Conservation (phyloP, 2,797 vertebrate genomes). For the Natrix natrix region DNA sequence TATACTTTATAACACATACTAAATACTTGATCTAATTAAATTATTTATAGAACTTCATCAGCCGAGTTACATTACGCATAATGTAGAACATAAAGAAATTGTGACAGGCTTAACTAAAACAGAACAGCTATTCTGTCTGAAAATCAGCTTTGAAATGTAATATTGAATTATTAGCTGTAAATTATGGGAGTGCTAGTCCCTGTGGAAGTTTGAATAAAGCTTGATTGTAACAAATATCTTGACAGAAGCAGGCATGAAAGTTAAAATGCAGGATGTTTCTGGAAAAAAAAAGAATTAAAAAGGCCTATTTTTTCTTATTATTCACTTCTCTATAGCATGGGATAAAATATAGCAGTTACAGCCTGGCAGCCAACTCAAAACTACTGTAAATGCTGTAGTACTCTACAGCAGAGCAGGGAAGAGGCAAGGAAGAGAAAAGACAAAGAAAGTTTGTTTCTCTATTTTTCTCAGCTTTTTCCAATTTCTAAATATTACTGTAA, state of each 20-base stretch:
- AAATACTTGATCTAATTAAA: not conserved
- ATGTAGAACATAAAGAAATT: not conserved
- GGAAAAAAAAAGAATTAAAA: not conserved
- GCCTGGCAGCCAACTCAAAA: not conserved
- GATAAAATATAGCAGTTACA: not conserved
- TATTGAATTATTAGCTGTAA: not conserved
- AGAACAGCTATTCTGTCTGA: not conserved
- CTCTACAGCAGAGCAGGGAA: not conserved
- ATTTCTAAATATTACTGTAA: not conserved
- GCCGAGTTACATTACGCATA: not conserved
- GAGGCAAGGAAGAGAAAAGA: not conserved
- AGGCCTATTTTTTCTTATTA: not conserved
- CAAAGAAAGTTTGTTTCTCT: not conserved
- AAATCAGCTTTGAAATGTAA: not conserved
- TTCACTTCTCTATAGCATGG: not conserved
- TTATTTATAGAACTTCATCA: not conserved
- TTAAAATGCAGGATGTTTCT: not conserved
- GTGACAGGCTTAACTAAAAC: not conserved
- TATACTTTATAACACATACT: not conserved
- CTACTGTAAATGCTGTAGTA: not conserved
- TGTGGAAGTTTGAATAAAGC: not conserved
- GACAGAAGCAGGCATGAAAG: not conserved
- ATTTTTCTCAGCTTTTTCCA: not conserved
- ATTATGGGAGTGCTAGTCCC: not conserved
- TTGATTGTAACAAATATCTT: not conserved